Base-by-base conservation (phyloP, 2,113 vertebrate genomes). In the Larimichthys polyactis region DNA sequence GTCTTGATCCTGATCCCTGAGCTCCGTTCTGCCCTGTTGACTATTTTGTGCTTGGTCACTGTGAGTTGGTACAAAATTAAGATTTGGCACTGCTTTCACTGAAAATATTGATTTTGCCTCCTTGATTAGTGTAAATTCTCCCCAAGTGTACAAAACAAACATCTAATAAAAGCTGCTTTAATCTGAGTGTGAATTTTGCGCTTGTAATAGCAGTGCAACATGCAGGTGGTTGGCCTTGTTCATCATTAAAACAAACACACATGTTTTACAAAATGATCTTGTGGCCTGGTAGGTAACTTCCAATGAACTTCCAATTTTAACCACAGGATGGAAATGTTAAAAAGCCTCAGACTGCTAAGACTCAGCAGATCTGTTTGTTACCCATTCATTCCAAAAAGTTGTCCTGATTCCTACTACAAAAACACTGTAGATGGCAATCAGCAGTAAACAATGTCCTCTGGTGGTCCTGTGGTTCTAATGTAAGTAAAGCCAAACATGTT, bases 171-270 rank as follows among this genome's bases (percentile, higher is more conserved):
- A 44, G 5, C 60, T 27, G 60, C 71, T 63, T 36, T 36, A 36
- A 62, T 19, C 27, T 19, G 27, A 29, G 15, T 17, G 16, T 11
- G 10, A 63, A 36, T 49, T 24, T 1, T 67, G 4, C 40, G 8
- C 27, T 54, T 51, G 32, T 8, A 4, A 15, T 44, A 12, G 10
- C 51, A 60, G 16, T 17, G 29, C 20, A 54, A 20, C 6, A 4
- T 72, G 14, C 58, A 70, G 58, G 48, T 46, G 32, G 54, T 10
- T 8, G 54, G 55, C 67, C 66, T 66, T 66, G 71, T 49, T 69
- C 71, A 64, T 32, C 19, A 52, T 51, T 24, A 58, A 79, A 57
- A 40, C 48, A 79, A 73, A 69, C 70, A 75, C 22, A 32, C 43
- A 24, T 4, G 10, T 55, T 71, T 71, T 54, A 36, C 22, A 20